phyloP scores from a whole-genome alignment of 2,888 invertebrate genomes.

The Torymus texanus region DNA sequence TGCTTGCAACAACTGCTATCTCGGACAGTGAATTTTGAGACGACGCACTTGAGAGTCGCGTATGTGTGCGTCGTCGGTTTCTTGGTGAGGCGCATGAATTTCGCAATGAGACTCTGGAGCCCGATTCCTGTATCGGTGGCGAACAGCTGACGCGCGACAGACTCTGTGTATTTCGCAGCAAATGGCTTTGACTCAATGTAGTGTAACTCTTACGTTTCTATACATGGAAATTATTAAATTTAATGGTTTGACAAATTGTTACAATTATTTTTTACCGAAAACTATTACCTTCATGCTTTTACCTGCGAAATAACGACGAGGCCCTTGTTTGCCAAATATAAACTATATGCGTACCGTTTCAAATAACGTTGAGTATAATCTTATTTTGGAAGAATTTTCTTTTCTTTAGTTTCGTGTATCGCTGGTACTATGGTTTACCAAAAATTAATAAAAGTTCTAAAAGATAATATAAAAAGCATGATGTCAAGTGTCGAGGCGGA shows the following conservation, averaged over 20 bases:
- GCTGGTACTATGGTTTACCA: slow-evolving; percentile 22
- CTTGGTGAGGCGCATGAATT: slow-evolving; percentile 1
- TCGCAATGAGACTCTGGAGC: slow-evolving; percentile 7
- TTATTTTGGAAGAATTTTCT: neutral
- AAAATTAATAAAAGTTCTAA: slow-evolving; percentile 41
- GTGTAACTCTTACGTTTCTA: slow-evolving; percentile 47
- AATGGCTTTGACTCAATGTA: slow-evolving; percentile 29
- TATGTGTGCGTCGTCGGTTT: slow-evolving; percentile 1
- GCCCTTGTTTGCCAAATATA: neutral
- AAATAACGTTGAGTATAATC: slow-evolving; percentile 37
- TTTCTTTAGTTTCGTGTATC: neutral
- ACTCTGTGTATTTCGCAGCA: slow-evolving; percentile 10
- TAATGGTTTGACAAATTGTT: too few relatives aligned
- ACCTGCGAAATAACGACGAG: slow-evolving; percentile 54
- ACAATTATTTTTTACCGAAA: too few relatives aligned
- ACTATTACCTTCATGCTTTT: slow-evolving; percentile 56
- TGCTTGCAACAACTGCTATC: neutral
- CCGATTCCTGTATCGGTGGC: neutral
- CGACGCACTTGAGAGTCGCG: neutral
- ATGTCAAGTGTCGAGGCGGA: slow-evolving; percentile 22
- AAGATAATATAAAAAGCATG: slow-evolving; percentile 40
- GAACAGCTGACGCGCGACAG: slow-evolving; percentile 13
- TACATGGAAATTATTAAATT: neutral
- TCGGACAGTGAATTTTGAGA: neutral
- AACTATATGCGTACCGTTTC: slow-evolving; percentile 10